These are phyloP conservation scores for Microcaecilia unicolor DNA, from an alignment of 2,797 vertebrate species.

Conservation along the genomic window DNA sequence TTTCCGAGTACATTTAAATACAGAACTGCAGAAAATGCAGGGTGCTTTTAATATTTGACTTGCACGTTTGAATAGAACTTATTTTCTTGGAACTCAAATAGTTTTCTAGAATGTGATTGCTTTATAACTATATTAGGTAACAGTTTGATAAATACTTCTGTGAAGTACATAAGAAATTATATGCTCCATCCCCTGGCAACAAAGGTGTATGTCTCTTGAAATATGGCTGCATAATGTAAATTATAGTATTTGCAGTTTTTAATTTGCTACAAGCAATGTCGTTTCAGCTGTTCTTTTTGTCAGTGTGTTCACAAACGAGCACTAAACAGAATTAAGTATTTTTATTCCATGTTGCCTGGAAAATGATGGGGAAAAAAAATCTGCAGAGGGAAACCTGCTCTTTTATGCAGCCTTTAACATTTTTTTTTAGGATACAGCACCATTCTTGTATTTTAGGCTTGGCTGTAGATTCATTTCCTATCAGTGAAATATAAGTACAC, in stretches of 20 bases:
- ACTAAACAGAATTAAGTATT: constrained; percentile 4
- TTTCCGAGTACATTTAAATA: constrained; percentile 2
- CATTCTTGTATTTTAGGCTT: constrained; percentile 25
- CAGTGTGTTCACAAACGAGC: constrained; percentile 8
- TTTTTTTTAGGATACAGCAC: constrained; percentile 31
- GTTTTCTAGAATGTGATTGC: constrained; percentile 18
- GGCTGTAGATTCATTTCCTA: constrained; percentile 42
- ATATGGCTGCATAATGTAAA: constrained; percentile 23
- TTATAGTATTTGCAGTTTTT: constrained; percentile 14
- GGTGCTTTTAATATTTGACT: constrained; percentile 31
- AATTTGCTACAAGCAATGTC: constrained; percentile 20
- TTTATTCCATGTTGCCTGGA: constrained; percentile 21
- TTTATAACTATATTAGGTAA: constrained; percentile 29
- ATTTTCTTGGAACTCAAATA: constrained; percentile 29
- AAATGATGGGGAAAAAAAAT: constrained; percentile 10
- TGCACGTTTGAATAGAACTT: constrained; percentile 29
- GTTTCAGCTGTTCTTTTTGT: constrained; percentile 16
- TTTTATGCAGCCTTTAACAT: constrained; percentile 21
- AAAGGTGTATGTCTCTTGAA: constrained; percentile 29
- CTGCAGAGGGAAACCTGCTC: constrained; percentile 11
- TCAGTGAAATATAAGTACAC: constrained; percentile 33
- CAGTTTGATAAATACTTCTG: constrained; percentile 22
- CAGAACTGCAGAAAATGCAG: constrained; percentile 15
- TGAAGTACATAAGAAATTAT: constrained; percentile 4
- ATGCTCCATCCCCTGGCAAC: neutral